Base-by-base conservation (phyloP, 1,140 invertebrate species). In the Apis dorsata region DNA sequence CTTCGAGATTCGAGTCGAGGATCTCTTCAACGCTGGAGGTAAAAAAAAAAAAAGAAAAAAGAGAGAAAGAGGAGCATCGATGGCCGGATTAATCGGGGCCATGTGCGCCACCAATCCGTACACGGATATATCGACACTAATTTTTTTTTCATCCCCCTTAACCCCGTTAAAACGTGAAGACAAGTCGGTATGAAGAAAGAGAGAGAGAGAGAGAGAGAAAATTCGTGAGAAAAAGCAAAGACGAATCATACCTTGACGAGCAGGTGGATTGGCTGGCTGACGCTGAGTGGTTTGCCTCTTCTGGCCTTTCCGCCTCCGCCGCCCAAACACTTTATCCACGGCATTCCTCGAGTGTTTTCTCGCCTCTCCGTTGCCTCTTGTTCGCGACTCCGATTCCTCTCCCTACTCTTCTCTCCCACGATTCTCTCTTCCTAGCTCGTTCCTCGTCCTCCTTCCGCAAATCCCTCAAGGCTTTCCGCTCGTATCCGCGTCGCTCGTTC, bases 291-390 rank as follows among this genome's bases (percentile, higher is more conserved):
- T 88, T 93, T 93, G 90, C 91, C 91, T 86, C 92, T 91, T 85
- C 90, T 91, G 83, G 91, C 88, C 85, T 93, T 93, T 81, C 92
- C 91, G 88, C 90, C 90, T 77, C 90, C 89, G 79, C 93, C 92
- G 74, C 93, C 92, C 86, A 94, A 90, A 89, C 93, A 94, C 91
- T 93, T 94, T 91, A 94, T 94, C 93, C 93, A 94, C 93, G 93
- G 93, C 93, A 93, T 94, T 90, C 89, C 89, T 90, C 72, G 83
- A 81, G 71, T 83, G 69, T 90, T 90, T 89, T 87, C 83, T 79
- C 86, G 77, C 70, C 62, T 82, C 85, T 86, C 62, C 81, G 78
- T 83, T 72, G 63, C 74, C 74, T 86, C 79, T 83, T 84, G 78
- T 81, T 81, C 77, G 81, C 78, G 71, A 78, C 73, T 78, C 53